Evolutionary conservation across 2,113 vertebrate genomes (phyloP), one percentile per base, ranked within the genome.

Genomic region (Phalacrocorax aristotelis): DNA sequence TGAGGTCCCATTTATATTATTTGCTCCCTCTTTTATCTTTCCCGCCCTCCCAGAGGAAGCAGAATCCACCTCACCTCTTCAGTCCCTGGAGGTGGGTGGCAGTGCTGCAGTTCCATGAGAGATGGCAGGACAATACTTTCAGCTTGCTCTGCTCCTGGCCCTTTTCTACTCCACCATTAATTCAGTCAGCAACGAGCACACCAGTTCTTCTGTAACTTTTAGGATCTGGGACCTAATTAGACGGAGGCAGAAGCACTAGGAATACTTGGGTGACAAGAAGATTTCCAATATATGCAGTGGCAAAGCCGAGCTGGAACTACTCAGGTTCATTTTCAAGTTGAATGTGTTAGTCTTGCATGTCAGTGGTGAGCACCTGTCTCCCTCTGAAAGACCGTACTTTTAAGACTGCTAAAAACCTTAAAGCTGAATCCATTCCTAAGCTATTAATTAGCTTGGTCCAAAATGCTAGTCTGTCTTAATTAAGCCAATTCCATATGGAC

Each of bases 401-500:
- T 79, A 68, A 90, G 51, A 66, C 21, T 42, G 57, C 76, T 90
- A 44, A 77, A 92, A 95, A 21, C 62, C 68, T 89, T 93, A 77
- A 44, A 90, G 23, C 36, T 29, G 64, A 90, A 93, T 64, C 30
- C 48, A 55, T 75, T 93, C 30, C 76, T 95, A 89, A 86, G 51
- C 48, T 93, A 90, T 91, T 94, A 96, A 95, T 85, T 89, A 95
- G 60, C 49, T 81, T 48, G 52, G 52, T 87, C 72, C 76, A 90
- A 92, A 96, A 92, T 92, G 77, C 65, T 92, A 78, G 42, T 89
- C 76, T 89, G 23, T 93, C 80, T 90, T 94, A 94, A 91, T 93
- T 94, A 95, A 88, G 71, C 27, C 19, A 86, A 61, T 94, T 92
- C 93, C 82, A 86, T 92, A 90, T 2, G 27, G 91, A 94, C 48